Conservation (phyloP, 2,113 vertebrate species). For the Pseudopipra pipra region DNA sequence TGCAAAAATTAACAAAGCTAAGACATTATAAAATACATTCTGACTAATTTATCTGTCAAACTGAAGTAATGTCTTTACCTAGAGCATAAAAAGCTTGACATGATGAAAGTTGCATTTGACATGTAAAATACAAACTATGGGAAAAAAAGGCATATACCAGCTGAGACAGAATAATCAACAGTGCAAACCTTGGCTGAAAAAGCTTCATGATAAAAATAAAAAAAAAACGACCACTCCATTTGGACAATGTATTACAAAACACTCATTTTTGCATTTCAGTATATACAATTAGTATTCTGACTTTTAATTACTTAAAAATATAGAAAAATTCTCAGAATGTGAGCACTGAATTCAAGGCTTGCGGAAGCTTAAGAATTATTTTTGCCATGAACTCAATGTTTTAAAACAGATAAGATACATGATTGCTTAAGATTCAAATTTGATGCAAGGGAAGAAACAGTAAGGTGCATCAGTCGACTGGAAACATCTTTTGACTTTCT, state of each 20-base stretch:
- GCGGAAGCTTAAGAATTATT: background rate
- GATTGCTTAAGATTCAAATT: background rate
- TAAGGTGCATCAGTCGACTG: background rate
- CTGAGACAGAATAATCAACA: background rate
- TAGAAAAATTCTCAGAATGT: background rate
- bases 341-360: background rate
- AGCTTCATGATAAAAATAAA: background rate
- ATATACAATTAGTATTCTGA: background rate
- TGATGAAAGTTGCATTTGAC: background rate
- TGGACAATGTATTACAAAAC: background rate
- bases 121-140: background rate
- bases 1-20: conserved; percentile 47
- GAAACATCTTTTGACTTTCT: background rate
- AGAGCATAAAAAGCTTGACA: background rate
- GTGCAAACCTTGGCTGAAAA: background rate
- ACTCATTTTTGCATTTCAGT: background rate
- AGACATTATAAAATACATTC: background rate
- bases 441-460: background rate
- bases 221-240: background rate
- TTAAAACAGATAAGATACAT: background rate
- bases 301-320: background rate
- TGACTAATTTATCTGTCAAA: conserved; percentile 2
- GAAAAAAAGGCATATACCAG: background rate
- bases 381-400: background rate
- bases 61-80: conserved; percentile 2